Base-by-base conservation (phyloP, 2,113 vertebrate species). In the Genyomyrus donnyi region DNA sequence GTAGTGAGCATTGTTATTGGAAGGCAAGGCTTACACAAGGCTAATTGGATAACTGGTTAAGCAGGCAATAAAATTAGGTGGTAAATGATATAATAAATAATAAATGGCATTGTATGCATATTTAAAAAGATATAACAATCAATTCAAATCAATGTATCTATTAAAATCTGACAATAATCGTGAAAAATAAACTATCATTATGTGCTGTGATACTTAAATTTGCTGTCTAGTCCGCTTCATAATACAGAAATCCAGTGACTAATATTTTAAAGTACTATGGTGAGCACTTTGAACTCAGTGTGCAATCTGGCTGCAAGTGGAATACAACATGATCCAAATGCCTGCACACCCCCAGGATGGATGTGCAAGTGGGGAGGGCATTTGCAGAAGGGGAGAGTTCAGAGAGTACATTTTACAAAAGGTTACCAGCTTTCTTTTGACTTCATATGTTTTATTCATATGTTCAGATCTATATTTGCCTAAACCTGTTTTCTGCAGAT, bases 381-480 rank as follows among this genome's bases (percentile, higher is more conserved):
- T 48, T 4, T 45, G 35, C 50, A 27, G 3, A 89, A 42, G 46
- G 35, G 15, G 80, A 35, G 35, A 42, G 80, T 48, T 89, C 50
- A 46, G 52, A 89, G 80, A 85, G 35, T 24, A 53, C 66, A 62
- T 89, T 89, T 62, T 48, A 62, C 50, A 45, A 62, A 89, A 89
- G 89, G 89, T 89, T 89, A 89, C 56, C 77, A 85, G 84, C 84
- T 27, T 84, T 85, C n/a, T 66, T 70, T 66, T 66, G 24, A 4
- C 62, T 89, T 31, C 70, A 19, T 46, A 85, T 89, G 89, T 58
- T 89, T 89, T 89, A 89, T 58, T 89, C 42, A 89, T 89, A 80
- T 62, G 42, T 85, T 21, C 42, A 52, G 77, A 85, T 85, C 80
- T 77, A 85, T 53, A 62, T 89, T 85, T 85, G 52, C 77, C 80